Evolutionary conservation across 2,113 vertebrate genomes (phyloP).

Genomic region (Oreotrochilus melanogaster): DNA sequence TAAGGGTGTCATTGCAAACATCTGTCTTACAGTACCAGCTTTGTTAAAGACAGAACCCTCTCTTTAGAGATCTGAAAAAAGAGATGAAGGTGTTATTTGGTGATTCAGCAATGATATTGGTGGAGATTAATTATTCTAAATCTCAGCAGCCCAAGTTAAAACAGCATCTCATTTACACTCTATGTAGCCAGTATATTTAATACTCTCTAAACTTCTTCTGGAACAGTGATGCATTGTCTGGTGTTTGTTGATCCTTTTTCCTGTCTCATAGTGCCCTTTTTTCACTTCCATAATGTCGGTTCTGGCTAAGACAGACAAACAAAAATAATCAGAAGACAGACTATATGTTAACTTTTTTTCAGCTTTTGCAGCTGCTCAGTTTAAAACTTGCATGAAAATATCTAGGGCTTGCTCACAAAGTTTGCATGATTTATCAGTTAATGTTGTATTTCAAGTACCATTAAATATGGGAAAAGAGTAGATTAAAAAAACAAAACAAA

Average conservation of each 20-base stretch:
- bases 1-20: background rate
- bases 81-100: background rate
- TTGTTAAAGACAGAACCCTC: background rate
- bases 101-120: background rate
- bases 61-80: background rate
- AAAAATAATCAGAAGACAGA: background rate
- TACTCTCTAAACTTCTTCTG: background rate
- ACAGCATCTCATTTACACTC: background rate
- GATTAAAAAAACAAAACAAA: too few relatives aligned
- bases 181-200: background rate
- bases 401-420: background rate
- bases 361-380: background rate
- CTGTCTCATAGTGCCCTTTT: background rate
- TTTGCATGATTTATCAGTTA: background rate
- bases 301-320: background rate
- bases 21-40: background rate
- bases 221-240: background rate
- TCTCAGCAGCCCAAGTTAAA: background rate
- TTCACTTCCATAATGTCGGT: background rate
- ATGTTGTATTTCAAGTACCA: background rate
- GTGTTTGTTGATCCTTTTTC: background rate
- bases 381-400: background rate
- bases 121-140: background rate
- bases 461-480: background rate
- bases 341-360: background rate